Evolutionary conservation across 2,113 vertebrate genomes (phyloP).

Genomic region (Psammodynastes pulverulentus): DNA sequence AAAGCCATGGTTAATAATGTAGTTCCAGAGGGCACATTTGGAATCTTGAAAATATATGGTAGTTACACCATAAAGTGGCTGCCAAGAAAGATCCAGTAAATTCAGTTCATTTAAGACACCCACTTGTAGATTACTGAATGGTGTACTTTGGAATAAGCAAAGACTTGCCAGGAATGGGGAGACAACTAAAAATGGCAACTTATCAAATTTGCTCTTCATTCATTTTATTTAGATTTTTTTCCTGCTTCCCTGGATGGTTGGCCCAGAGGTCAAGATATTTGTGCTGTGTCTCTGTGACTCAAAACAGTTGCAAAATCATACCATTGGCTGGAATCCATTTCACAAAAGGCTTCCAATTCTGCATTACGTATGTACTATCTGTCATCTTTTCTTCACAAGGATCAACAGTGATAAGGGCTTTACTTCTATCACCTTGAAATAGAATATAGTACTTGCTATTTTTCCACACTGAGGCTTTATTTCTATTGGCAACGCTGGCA

Average conservation of each 20-base stretch:
- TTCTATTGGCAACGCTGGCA: neutral
- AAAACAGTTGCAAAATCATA: neutral
- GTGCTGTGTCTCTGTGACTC: neutral
- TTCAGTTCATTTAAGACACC: neutral
- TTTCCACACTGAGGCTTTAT: neutral
- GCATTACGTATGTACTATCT: neutral
- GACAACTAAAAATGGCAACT: neutral
- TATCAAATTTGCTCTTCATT: neutral
- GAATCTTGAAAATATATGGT: neutral
- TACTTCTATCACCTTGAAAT: neutral
- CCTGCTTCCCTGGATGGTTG: neutral
- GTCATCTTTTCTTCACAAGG: neutral
- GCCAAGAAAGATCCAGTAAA: neutral
- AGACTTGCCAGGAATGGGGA: neutral
- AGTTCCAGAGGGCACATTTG: neutral
- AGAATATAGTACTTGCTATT: neutral
- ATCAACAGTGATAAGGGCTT: neutral
- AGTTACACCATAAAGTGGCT: neutral
- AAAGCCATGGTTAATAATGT: neutral
- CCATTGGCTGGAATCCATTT: neutral
- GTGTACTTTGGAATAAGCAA: neutral
- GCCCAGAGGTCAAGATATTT: neutral
- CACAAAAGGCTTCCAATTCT: neutral
- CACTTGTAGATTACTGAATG: neutral
- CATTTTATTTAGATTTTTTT: neutral